phyloP scores from a whole-genome alignment of 2,797 vertebrate genomes.

The Channallabes apus region DNA sequence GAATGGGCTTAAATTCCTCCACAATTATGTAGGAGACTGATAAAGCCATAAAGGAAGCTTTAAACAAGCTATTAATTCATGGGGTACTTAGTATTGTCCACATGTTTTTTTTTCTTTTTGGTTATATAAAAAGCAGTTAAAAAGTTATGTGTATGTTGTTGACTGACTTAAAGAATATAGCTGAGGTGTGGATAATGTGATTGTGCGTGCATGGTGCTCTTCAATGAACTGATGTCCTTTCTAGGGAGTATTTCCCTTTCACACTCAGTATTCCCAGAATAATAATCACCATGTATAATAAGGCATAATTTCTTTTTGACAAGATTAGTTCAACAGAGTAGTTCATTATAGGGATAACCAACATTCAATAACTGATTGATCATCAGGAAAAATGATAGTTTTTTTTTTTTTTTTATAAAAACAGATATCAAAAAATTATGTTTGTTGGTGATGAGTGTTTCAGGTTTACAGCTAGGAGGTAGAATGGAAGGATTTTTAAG shows the following conservation, averaged over 20 bases:
- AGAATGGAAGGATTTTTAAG: not conserved
- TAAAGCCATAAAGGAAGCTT: no score
- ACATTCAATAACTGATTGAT: not conserved
- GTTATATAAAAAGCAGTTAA: no score
- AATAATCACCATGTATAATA: not conserved
- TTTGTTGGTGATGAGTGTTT: not conserved
- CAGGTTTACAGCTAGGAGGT: not conserved
- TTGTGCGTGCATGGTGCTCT: not conserved
- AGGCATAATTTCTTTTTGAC: not conserved
- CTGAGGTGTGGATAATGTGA: constrained; percentile 1
- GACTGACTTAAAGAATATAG: not conserved
- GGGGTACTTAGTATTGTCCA: no score
- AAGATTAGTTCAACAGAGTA: no score
- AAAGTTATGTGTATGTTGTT: no score
- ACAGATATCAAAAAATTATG: not conserved
- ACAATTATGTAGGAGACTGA: no score
- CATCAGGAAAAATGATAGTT: not conserved
- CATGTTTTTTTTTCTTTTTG: no score
- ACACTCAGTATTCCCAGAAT: not conserved
- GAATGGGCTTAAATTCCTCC: no score
- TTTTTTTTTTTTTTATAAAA: no score
- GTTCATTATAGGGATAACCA: not conserved
- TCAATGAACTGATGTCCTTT: not conserved
- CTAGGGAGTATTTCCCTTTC: not conserved
- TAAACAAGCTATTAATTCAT: no score